Evolutionary conservation across 2,888 invertebrate genomes (phyloP).

Genomic region (Phengaris alcon): DNA sequence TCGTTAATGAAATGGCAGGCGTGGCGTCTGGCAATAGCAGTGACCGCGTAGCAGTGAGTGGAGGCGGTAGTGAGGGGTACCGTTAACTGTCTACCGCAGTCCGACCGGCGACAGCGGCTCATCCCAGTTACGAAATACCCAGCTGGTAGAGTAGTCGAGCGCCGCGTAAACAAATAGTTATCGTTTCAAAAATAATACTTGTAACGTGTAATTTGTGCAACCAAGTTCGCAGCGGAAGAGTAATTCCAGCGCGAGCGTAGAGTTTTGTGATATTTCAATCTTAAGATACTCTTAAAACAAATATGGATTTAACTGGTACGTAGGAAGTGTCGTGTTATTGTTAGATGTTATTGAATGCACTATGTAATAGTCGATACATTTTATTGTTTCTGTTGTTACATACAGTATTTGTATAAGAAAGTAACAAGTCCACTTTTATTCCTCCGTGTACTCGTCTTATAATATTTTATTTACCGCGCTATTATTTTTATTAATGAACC

Average conservation of each 20-base stretch:
- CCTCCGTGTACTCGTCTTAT: too few species aligned
- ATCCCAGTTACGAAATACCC: background rate
- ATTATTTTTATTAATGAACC: too few species aligned
- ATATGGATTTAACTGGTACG: constrained; percentile 32
- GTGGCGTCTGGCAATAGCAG: background rate
- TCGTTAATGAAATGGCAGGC: background rate
- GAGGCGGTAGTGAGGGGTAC: background rate
- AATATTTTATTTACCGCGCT: too few species aligned
- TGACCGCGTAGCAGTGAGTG: background rate
- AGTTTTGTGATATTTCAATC: background rate
- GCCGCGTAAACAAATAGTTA: background rate
- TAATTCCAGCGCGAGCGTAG: background rate
- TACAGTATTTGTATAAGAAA: too few species aligned
- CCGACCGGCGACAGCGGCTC: background rate
- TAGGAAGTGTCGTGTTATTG: background rate
- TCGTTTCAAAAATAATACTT: background rate
- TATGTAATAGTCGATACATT: too few species aligned
- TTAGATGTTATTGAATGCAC: background rate
- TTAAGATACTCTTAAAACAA: constrained; percentile 23
- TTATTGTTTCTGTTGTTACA: background rate
- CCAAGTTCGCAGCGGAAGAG: background rate
- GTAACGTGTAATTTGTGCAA: background rate
- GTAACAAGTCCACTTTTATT: too few species aligned
- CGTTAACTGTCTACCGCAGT: background rate
- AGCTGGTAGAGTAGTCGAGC: background rate